These are phyloP conservation scores for Actenoides lindsayi DNA, from an alignment of 2,113 vertebrate genomes.

Conservation along the genomic window DNA sequence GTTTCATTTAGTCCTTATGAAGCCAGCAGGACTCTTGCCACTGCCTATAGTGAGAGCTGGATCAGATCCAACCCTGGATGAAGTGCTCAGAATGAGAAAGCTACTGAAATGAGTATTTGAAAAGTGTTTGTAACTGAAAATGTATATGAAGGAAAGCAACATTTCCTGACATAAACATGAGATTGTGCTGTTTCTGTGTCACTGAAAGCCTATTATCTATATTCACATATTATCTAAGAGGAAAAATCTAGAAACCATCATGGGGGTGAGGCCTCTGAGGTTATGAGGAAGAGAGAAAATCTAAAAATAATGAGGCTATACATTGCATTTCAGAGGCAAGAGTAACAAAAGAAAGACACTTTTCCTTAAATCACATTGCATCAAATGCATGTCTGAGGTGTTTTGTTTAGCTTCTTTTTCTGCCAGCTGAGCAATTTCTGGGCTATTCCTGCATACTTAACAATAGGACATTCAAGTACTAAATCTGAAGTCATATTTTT, in stretches of 20 bases:
- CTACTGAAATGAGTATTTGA: not conserved
- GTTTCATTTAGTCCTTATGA: not conserved
- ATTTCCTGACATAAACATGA: not conserved
- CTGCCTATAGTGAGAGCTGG: not conserved
- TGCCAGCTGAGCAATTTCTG: conserved; percentile 58
- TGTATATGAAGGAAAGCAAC: not conserved
- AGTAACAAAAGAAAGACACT: not conserved
- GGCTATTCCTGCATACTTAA: conserved; percentile 36
- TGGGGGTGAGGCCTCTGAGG: not conserved
- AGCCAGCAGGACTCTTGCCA: not conserved
- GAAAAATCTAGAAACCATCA: not conserved
- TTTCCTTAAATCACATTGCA: conserved; percentile 5
- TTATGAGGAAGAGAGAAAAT: not conserved
- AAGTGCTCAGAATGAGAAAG: not conserved
- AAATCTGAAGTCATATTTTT: conserved; percentile 41
- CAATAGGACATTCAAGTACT: conserved; percentile 40
- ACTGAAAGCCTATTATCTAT: not conserved
- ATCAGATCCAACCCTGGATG: not conserved
- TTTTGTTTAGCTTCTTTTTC: conserved; percentile 49
- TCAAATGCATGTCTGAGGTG: not conserved
- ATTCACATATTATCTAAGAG: not conserved
- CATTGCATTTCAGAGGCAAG: not conserved
- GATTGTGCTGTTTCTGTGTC: not conserved
- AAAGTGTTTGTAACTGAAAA: not conserved
- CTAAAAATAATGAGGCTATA: not conserved